Percentiles rank a stretch among this genome's conserved stretches.
Conservation (phyloP, 2,113 vertebrate genomes). For the Alaudala cheleensis region DNA sequence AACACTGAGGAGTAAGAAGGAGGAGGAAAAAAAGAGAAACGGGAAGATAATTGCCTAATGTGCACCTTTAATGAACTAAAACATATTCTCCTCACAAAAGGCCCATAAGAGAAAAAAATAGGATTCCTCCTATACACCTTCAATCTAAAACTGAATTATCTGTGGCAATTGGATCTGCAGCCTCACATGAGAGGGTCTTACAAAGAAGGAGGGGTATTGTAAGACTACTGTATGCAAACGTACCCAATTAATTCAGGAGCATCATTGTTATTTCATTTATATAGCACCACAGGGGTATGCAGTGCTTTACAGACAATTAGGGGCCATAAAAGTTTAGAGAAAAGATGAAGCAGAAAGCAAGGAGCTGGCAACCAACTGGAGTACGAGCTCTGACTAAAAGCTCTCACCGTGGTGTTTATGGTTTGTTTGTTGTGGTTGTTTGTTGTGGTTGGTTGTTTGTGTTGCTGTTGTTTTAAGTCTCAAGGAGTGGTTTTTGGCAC, state of each 20-base stretch:
- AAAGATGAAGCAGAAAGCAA: slow-evolving; percentile 44
- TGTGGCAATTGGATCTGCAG: slow-evolving; percentile 23
- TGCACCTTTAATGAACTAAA: slow-evolving; percentile 66
- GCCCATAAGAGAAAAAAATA: slow-evolving; percentile 30
- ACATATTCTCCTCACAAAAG: slow-evolving; percentile 44
- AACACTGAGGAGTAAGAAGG: slow-evolving; percentile 12
- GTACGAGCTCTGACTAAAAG: slow-evolving; percentile 1
- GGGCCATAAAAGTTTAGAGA: slow-evolving; percentile 59
- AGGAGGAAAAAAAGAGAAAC: not conserved
- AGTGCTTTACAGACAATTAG: slow-evolving; percentile 55
- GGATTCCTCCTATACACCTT: not conserved
- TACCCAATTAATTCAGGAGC: slow-evolving; percentile 62
- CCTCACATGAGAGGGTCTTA: not conserved
- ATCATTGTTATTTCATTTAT: slow-evolving; percentile 57
- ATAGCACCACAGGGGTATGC: slow-evolving; percentile 42
- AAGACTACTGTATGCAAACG: slow-evolving; percentile 20
- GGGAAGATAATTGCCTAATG: slow-evolving; percentile 40
- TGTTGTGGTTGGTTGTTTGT: not conserved
- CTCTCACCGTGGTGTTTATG: slow-evolving; percentile 18
- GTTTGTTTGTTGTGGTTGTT: slow-evolving; percentile 20
- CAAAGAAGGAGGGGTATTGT: slow-evolving; percentile 4
- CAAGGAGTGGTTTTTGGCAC: slow-evolving; percentile 28
- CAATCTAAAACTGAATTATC: slow-evolving; percentile 32
- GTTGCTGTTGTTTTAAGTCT: slow-evolving; percentile 19
- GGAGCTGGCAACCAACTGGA: slow-evolving; percentile 26